phyloP scores from a whole-genome alignment of 2,113 vertebrate genomes.

The Istiophorus platypterus region DNA sequence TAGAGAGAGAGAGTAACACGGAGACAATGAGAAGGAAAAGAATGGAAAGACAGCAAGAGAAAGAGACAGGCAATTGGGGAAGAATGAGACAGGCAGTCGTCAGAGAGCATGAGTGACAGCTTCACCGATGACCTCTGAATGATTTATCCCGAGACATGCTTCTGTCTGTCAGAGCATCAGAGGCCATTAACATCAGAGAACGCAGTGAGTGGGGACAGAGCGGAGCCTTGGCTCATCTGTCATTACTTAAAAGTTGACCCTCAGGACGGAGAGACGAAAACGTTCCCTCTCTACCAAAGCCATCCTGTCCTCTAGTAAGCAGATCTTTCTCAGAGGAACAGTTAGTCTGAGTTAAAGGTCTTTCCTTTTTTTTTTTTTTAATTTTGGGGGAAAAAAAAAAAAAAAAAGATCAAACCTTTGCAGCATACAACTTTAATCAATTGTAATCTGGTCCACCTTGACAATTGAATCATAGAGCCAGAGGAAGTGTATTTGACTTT shows the following conservation, averaged over 20 bases:
- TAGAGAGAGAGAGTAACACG: slow-evolving; percentile 3
- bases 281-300: slow-evolving; percentile 11
- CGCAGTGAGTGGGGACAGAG: slow-evolving; percentile 38
- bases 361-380: background rate
- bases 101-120: slow-evolving; percentile 67
- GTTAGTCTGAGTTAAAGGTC: slow-evolving; percentile 24
- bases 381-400: background rate
- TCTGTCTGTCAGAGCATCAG: slow-evolving; percentile 76
- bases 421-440: slow-evolving; percentile 41
- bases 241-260: slow-evolving; percentile 70
- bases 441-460: slow-evolving; percentile 49
- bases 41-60: slow-evolving; percentile 29
- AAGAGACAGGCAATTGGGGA: slow-evolving; percentile 33
- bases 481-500: slow-evolving; percentile 46
- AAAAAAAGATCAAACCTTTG: slow-evolving; percentile 48
- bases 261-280: slow-evolving; percentile 29
- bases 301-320: slow-evolving; percentile 16
- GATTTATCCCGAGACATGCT: slow-evolving; percentile 77
- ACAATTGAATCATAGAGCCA: slow-evolving; percentile 36
- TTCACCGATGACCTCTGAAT: slow-evolving; percentile 75
- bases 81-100: slow-evolving; percentile 54
- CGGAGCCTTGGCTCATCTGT: slow-evolving; percentile 56
- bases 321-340: slow-evolving; percentile 17
- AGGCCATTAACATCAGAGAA: slow-evolving; percentile 73
- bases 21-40: background rate